phyloP scores from a whole-genome alignment of 1,140 invertebrate species.

The Palaemon carinicauda region DNA sequence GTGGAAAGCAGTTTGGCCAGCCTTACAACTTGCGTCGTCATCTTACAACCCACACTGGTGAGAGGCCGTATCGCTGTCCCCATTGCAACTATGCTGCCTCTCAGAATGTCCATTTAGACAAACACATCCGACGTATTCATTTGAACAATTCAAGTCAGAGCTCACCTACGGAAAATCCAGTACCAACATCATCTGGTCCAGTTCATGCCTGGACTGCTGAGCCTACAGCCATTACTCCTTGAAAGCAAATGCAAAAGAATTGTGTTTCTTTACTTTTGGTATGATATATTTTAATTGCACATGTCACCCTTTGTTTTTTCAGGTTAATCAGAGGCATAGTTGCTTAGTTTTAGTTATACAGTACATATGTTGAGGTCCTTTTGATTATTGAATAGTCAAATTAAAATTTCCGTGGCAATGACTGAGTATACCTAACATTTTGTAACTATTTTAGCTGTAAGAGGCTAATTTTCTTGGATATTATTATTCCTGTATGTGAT shows the following conservation, averaged over 20 bases:
- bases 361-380: no score
- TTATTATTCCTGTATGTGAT: no score
- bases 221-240: conserved; percentile 18
- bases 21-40: conserved; percentile 57
- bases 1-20: conserved; percentile 59
- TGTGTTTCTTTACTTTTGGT: neutral
- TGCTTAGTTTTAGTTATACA: no score
- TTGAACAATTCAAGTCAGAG: conserved; percentile 29
- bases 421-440: no score
- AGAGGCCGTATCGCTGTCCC: conserved; percentile 57
- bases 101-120: conserved; percentile 58
- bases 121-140: conserved; percentile 59
- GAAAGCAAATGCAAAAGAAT: neutral
- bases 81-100: conserved; percentile 59
- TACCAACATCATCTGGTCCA: neutral
- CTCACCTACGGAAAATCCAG: neutral
- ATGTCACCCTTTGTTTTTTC: neutral
- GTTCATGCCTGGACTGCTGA: conserved; percentile 20
- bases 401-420: no score
- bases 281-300: neutral
- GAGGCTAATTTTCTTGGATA: no score
- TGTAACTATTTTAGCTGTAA: no score
- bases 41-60: conserved; percentile 58
- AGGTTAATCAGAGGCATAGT: no score
- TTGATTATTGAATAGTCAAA: no score